Base-by-base conservation (phyloP, 2,888 invertebrate species). In the Monochamus alternatus region DNA sequence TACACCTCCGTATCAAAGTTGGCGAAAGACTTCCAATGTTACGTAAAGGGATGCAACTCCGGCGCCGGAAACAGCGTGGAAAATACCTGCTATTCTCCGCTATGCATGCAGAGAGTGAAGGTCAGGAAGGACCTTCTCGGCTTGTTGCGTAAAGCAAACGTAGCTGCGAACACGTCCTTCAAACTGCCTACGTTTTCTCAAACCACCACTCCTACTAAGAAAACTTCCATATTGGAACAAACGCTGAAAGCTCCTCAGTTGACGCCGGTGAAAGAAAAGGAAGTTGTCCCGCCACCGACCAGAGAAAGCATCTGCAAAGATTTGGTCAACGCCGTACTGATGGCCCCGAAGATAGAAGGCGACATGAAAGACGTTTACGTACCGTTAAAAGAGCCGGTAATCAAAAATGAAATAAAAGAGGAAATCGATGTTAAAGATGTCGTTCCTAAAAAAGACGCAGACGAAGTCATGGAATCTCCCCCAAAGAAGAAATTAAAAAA, bases 11-110 rank as follows among this genome's bases (percentile, higher is more conserved):
- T 95, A 74, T 92, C 93, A 80, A 92, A 93, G 77, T 89, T 95
- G 59, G 94, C 93, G 0, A 95, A 95, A 88, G 93, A 93, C 84
- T 93, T 92, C 79, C 92, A 91, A 81, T 95, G 95, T 85, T 95
- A 95, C 85, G 93, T 94, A 0, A 91, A 91, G 83, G 91, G 92
- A 72, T 95, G 95, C 85, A 94, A 93, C 87, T 92, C 92, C 67
- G 87, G 87, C 73, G 80, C 87, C 88, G 80, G 87, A 88, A 76
- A 90, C 89, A 83, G 87, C 86, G 74, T 91, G 88, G 87, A 93
- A 85, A 89, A 89, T 0, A 90, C 89, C 66, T 97, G 97, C 84
- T 97, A 95, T 86, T 97, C 97, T 0, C 95, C 96, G 0, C 88
- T 95, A 64, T 97, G 97, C 86, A 90, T 95, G 70, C 93, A 94